Conservation (phyloP, 2,888 invertebrate species). For the Leucophora obtusa region DNA sequence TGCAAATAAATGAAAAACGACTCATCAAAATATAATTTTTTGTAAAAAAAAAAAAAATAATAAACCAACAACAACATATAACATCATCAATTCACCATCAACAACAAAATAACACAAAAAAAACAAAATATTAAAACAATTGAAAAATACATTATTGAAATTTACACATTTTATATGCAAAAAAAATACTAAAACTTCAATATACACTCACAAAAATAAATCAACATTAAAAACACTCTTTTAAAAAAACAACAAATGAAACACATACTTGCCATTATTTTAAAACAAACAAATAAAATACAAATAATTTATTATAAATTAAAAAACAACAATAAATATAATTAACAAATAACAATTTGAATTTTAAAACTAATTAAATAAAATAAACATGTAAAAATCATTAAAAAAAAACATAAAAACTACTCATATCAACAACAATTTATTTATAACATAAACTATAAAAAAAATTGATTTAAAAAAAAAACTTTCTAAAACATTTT, state of each 20-base stretch:
- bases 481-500: background rate
- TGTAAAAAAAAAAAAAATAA: constrained; percentile 47
- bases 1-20: constrained; percentile 36
- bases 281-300: background rate
- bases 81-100: constrained; percentile 43
- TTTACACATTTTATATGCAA: constrained; percentile 6
- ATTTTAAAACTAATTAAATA: constrained; percentile 66
- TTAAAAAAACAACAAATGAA: constrained; percentile 34
- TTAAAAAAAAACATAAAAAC: constrained; percentile 24
- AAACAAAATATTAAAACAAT: too few species aligned
- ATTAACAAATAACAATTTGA: constrained; percentile 63
- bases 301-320: constrained; percentile 47
- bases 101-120: constrained; percentile 34
- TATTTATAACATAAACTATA: background rate
- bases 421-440: constrained; percentile 21
- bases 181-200: background rate
- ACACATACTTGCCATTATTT: constrained; percentile 24
- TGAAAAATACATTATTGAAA: background rate
- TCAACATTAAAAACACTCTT: constrained; percentile 22
- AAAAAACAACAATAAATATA: constrained; percentile 58
- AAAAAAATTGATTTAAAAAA: background rate
- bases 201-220: constrained; percentile 39
- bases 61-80: constrained; percentile 40
- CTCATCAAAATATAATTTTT: constrained; percentile 60
- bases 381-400: constrained; percentile 50